Evolutionary conservation across 2,797 vertebrate genomes (phyloP), one percentile per base, ranked within the genome.

Genomic region (Sitta carolinensis): DNA sequence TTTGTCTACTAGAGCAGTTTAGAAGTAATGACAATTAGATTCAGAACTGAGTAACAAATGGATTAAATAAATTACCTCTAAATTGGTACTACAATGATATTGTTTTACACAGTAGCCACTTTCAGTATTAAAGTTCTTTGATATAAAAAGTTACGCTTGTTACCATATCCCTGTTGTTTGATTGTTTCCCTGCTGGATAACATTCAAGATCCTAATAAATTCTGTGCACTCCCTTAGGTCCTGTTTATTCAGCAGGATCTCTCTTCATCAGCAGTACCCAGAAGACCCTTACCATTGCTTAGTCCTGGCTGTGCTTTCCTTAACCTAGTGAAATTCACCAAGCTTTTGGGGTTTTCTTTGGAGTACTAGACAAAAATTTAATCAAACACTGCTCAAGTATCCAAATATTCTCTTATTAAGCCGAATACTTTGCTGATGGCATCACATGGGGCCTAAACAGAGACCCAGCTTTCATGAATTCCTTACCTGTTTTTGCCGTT

Each of bases 401-500:
- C 30, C 26, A 48, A 48, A 42, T 45, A 83, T 20, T 70, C 47
- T 54, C 12, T 77, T 62, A 51, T 14, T 81, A 81, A 87, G 22
- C 16, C 36, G 87, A 87, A 69, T 19, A 15, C 19, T 74, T 69
- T 89, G 62, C 27, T n/a, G 23, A 70, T 66, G 26, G 67, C 22
- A 45, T 6, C 11, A 54, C 23, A 40, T 0, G 5, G 14, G 7
- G 26, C 47, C 40, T 81, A 79, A 64, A 83, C 43, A 34, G 29
- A 67, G 12, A 70, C 16, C 5, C 22, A 18, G 14, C 29, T 93
- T 91, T 86, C 52, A 69, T 52, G 6, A 81, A 81, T 10, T 25
- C 40, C 79, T 82, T 67, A 99, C 99, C 97, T 99, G 99, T 96
- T 99, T 99, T 90, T 98, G 98, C 38, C 99, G 98, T 80, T 99